Base-by-base conservation (phyloP, 2,113 vertebrate genomes). In the Syngnathus floridae region DNA sequence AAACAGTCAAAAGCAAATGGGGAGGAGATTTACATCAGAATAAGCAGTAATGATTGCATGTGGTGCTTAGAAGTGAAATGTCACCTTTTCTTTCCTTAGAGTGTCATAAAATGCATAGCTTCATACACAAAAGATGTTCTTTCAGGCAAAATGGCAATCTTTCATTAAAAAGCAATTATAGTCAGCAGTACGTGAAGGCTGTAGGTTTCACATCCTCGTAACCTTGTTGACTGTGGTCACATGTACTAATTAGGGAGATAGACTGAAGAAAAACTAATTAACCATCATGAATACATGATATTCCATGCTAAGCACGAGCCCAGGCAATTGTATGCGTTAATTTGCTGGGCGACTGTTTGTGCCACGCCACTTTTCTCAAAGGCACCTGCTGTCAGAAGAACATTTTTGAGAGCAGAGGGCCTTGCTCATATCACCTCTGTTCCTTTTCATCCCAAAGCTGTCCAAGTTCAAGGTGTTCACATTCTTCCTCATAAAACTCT, bases 1-100 rank as follows among this genome's bases (percentile, higher is more conserved):
- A 64, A 74, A 66, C 59, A 69, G 60, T 36, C 58, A 51, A 37
- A 68, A 57, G 57, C 66, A 61, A 49, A 63, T 59, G 22, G 41
- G 21, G 40, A 77, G 49, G 66, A 22, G 17, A 55, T 55, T 31
- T 31, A 21, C 58, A 22, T 22, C 8, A 41, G n/a, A 43, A 43
- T 43, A 16, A 21, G 40, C 59, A 7, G 37, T 8, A 38, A 61
- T 22, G 38, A 1, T 61, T 41, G n/a, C 4, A 26, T 43, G 38
- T 26, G 2, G 21, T 21, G 38, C n/a, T 6, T 22, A 5, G n/a
- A 22, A 22, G 7, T 43, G n/a, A 61, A 41, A 61, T 43, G 9
- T 60, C 58, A 41, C 5, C 10, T 41, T 41, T 40, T 43, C 56
- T 38, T 4, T 58, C 14, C 56, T 37, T 6, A 1, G 16, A 9